Evolutionary conservation across 1,140 invertebrate genomes (phyloP).

Genomic region (Cyphomyrmex costatus): DNA sequence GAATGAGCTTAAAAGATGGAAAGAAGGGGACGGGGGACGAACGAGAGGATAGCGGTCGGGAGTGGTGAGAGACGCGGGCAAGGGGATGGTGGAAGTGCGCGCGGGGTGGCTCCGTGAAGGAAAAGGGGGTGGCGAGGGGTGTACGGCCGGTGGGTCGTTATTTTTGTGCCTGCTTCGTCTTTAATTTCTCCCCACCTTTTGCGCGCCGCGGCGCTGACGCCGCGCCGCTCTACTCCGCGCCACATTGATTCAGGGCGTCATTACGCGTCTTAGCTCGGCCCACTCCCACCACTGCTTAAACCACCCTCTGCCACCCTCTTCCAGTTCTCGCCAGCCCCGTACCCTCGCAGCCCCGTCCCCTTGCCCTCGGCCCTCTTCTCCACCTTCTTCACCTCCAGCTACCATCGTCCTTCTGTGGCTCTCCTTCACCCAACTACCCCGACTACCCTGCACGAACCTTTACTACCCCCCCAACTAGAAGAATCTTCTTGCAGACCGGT

Average conservation of each 20-base stretch:
- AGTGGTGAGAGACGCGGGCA: conserved; percentile 65
- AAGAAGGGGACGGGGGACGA: conserved; percentile 67
- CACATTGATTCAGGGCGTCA: conserved; percentile 85
- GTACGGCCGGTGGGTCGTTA: conserved; percentile 84
- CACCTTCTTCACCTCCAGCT: conserved; percentile 74
- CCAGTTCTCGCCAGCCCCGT: conserved; percentile 64
- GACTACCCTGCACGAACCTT: conserved; percentile 70
- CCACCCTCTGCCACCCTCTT: conserved; percentile 68
- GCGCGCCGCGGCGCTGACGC: conserved; percentile 70
- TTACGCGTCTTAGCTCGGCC: conserved; percentile 85
- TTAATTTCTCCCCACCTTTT: conserved; percentile 84
- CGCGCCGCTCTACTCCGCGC: conserved; percentile 29
- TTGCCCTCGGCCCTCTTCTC: conserved; percentile 51
- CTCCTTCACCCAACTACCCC: conserved; percentile 72
- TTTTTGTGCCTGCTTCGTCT: conserved; percentile 87
- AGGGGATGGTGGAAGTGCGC: conserved; percentile 61
- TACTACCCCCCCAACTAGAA: conserved; percentile 71
- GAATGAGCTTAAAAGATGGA: conserved; percentile 69
- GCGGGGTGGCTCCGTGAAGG: conserved; percentile 37
- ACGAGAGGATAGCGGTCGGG: conserved; percentile 66
- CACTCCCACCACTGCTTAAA: conserved; percentile 80
- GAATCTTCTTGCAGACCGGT: conserved; percentile 77
- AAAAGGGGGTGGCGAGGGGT: conserved; percentile 68
- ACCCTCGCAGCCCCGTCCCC: conserved; percentile 39
- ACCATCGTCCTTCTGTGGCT: conserved; percentile 70